A percentile compares a stretch with the other conserved stretches of the same genome.
Conservation (phyloP, 2,797 vertebrate genomes). For the Furcifer pardalis region DNA sequence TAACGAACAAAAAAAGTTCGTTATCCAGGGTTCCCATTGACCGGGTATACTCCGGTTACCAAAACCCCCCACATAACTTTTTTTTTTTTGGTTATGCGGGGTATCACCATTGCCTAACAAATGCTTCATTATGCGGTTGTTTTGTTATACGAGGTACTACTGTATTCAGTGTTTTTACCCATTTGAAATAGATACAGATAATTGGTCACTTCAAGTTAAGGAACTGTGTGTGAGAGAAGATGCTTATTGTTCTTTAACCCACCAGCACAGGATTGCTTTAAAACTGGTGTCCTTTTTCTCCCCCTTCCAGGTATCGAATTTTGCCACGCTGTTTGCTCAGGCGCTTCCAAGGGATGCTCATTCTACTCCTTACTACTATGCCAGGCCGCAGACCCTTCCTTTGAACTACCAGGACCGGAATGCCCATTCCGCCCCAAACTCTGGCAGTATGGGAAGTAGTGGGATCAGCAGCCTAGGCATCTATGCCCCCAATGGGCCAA, state of each 20-base stretch:
- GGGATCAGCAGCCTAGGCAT: constrained; percentile 91
- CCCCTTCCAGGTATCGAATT: constrained; percentile 84
- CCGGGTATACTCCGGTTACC: no score
- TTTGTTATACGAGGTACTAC: no score
- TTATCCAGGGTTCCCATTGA: no score
- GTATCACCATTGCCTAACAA: no score
- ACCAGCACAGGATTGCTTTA: background rate
- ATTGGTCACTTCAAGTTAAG: background rate
- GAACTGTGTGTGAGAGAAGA: no score
- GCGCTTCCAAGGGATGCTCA: constrained; percentile 92
- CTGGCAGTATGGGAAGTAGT: constrained; percentile 90
- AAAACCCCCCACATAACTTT: no score
- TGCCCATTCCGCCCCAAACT: constrained; percentile 74
- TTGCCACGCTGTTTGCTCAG: constrained; percentile 90
- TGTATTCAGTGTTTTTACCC: no score
- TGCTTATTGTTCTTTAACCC: background rate
- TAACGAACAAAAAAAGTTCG: no score
- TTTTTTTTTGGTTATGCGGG: no score
- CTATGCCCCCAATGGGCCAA: constrained; percentile 87
- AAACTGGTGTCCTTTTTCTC: background rate
- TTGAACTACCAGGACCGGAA: constrained; percentile 87
- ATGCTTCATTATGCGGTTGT: no score
- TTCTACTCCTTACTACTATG: constrained; percentile 95
- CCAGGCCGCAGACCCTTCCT: constrained; percentile 92
- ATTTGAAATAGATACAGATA: background rate